phyloP scores from a whole-genome alignment of 2,113 vertebrate genomes.

The Pelecanoides urinatrix region DNA sequence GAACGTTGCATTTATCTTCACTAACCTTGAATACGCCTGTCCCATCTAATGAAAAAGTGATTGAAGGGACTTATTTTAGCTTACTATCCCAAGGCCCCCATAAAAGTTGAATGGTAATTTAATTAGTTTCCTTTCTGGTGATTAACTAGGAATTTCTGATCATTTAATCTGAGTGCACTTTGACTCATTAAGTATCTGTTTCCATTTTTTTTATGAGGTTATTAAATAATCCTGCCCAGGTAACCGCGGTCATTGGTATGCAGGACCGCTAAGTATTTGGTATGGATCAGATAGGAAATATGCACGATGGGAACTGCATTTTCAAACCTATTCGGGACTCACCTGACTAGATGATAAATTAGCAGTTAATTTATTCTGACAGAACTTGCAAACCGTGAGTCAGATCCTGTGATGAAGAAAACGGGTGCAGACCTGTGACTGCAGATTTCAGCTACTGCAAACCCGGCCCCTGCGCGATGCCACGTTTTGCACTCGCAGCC shows the following conservation, averaged over 20 bases:
- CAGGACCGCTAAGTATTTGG: background rate
- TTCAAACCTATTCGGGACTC: background rate
- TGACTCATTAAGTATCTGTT: slow-evolving; percentile 64
- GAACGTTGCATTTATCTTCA: slow-evolving; percentile 34
- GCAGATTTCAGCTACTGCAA: fast-evolving
- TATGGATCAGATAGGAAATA: background rate
- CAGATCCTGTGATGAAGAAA: background rate
- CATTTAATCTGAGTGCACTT: slow-evolving; percentile 46
- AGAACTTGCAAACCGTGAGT: background rate
- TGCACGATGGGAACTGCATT: background rate
- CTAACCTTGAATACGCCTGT: slow-evolving; percentile 40
- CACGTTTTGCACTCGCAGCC: fast-evolving
- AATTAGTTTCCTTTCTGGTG: slow-evolving; percentile 70
- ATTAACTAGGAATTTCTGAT: slow-evolving; percentile 66
- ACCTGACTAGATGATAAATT: background rate
- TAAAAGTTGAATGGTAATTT: slow-evolving; percentile 54
- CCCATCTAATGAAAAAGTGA: slow-evolving; percentile 56
- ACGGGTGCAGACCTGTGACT: fast-evolving
- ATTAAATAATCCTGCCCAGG: slow-evolving; percentile 8
- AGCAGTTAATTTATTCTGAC: background rate
- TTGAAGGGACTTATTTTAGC: slow-evolving; percentile 44
- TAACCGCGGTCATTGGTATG: background rate
- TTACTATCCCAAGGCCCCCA: background rate
- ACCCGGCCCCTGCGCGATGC: fast-evolving
- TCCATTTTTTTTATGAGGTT: slow-evolving; percentile 3